Evolutionary conservation across 2,113 vertebrate genomes (phyloP).

Genomic region (Pedetes capensis): DNA sequence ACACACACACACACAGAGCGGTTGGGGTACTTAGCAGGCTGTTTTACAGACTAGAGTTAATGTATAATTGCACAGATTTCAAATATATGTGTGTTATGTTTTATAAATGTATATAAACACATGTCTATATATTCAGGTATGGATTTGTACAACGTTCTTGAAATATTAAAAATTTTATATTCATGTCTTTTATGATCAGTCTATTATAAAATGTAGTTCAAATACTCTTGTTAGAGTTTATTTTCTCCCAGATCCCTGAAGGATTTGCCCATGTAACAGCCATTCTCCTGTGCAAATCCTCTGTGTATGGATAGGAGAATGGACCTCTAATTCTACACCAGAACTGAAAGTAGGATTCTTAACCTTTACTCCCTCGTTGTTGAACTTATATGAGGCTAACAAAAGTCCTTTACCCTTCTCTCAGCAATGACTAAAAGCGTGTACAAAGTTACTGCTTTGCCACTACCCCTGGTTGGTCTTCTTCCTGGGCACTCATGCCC

Average conservation of each 20-base stretch:
- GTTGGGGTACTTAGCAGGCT: neutral
- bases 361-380: conserved; percentile 61
- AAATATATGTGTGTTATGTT: neutral
- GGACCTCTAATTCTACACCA: conserved; percentile 53
- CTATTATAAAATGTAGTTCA: conserved; percentile 60
- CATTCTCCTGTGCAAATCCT: conserved; percentile 55
- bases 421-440: conserved; percentile 53
- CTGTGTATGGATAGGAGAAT: conserved; percentile 50
- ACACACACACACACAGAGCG: neutral
- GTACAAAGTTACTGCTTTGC: conserved; percentile 67
- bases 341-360: conserved; percentile 63
- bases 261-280: conserved; percentile 56
- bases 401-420: conserved; percentile 60
- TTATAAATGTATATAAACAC: neutral
- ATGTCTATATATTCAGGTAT: neutral
- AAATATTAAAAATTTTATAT: neutral
- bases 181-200: neutral
- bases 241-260: conserved; percentile 45
- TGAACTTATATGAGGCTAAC: conserved; percentile 57
- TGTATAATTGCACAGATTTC: neutral
- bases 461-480: neutral
- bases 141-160: neutral
- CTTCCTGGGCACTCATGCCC: neutral
- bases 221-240: conserved; percentile 49
- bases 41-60: neutral